Evolutionary conservation across 2,797 vertebrate genomes (phyloP).

Genomic region (Thunnus albacares): DNA sequence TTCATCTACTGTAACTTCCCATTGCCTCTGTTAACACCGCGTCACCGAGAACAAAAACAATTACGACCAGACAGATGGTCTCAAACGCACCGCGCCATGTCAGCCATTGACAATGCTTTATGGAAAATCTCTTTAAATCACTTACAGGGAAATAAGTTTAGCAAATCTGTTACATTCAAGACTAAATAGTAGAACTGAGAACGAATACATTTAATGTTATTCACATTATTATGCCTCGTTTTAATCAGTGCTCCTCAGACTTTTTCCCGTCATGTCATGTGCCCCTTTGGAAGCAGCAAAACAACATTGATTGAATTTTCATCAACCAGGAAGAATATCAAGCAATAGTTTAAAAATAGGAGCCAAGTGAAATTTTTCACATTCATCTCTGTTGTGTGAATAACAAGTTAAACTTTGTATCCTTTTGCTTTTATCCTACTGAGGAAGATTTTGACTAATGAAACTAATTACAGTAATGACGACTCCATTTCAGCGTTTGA

Average conservation of each 20-base stretch:
- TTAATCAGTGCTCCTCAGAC: background rate
- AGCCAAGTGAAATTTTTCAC: background rate
- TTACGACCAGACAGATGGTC: constrained; percentile 65
- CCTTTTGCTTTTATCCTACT: too few species aligned
- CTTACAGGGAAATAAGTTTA: background rate
- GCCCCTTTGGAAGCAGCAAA: background rate
- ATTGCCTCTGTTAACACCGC: constrained; percentile 37
- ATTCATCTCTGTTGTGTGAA: background rate
- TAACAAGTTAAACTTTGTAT: background rate
- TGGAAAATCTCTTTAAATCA: constrained; percentile 8
- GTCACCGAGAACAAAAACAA: constrained; percentile 63
- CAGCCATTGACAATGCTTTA: constrained; percentile 37
- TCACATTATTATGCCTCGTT: background rate
- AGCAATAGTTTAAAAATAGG: background rate
- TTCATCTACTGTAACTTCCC: constrained; percentile 74
- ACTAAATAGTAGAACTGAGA: background rate
- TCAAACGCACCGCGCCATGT: constrained; percentile 7
- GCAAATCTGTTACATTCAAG: background rate
- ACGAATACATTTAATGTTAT: background rate
- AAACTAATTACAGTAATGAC: constrained; percentile 14
- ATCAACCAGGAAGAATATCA: background rate
- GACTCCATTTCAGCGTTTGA: background rate
- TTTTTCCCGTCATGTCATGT: background rate
- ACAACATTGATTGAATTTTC: constrained; percentile 1
- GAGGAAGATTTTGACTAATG: too few species aligned